Evolutionary conservation across 1,140 invertebrate species (phyloP).

Genomic region (Dryas iulia): DNA sequence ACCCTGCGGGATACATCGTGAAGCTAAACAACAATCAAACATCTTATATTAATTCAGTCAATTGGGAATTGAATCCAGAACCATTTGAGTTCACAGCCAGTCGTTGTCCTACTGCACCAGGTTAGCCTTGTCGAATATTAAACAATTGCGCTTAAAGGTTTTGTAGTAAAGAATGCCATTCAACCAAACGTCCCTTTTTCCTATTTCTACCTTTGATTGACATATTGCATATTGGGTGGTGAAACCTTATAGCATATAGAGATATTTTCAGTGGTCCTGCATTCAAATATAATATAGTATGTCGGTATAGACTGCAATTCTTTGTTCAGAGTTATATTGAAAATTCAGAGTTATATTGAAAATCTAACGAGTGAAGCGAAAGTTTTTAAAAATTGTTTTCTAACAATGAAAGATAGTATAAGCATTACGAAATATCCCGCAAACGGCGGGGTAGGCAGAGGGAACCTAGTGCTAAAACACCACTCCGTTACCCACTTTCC

Average conservation of each 20-base stretch:
- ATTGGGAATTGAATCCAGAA: no score
- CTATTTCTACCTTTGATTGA: background rate
- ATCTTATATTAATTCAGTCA: no score
- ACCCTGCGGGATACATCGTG: no score
- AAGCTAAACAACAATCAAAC: no score
- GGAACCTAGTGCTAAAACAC: background rate
- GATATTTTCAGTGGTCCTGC: background rate
- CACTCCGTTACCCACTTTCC: background rate
- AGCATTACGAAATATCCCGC: background rate
- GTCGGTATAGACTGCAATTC: background rate
- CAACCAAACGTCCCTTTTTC: background rate
- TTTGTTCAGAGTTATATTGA: background rate
- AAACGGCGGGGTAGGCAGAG: no score
- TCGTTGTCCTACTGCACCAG: no score
- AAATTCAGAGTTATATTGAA: background rate
- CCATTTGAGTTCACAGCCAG: no score
- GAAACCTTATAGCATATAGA: background rate
- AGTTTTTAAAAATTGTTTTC: background rate
- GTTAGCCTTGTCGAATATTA: no score
- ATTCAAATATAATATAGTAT: background rate
- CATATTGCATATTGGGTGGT: background rate
- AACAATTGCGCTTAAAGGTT: no score
- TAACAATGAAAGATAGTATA: background rate
- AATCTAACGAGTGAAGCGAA: background rate
- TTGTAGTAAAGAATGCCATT: no score